Percentiles rank a stretch among this genome's conserved stretches.
Evolutionary conservation across 2,797 vertebrate genomes (phyloP).

Genomic region (Gymnoscopelus braueri): DNA sequence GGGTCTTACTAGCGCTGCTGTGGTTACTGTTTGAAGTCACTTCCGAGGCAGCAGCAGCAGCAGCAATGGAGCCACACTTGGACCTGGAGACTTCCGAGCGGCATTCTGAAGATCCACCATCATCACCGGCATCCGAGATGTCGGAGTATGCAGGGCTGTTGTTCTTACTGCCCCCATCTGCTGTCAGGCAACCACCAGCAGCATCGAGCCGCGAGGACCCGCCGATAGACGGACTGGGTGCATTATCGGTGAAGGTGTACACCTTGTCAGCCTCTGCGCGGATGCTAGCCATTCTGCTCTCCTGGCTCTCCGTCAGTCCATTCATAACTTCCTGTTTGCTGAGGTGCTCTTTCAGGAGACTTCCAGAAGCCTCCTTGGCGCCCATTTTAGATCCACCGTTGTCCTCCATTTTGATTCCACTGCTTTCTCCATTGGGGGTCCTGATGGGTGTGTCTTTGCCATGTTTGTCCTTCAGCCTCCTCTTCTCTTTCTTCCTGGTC

Average conservation of each 20-base stretch:
- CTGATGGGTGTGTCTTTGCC: constrained; percentile 82
- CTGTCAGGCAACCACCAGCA: constrained; percentile 78
- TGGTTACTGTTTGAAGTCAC: constrained; percentile 81
- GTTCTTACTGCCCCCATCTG: constrained; percentile 88
- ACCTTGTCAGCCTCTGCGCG: constrained; percentile 98
- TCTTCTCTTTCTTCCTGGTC: constrained; percentile 95
- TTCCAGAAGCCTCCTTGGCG: constrained; percentile 89
- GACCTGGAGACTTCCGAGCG: constrained; percentile 88
- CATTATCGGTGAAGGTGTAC: constrained; percentile 98
- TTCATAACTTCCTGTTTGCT: constrained; percentile 92
- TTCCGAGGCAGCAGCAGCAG: constrained; percentile 75
- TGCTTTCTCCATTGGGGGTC: constrained; percentile 86
- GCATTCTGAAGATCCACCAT: constrained; percentile 91
- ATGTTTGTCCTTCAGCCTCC: constrained; percentile 93
- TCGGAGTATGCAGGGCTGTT: constrained; percentile 97
- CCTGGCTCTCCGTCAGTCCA: constrained; percentile 89
- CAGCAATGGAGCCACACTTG: constrained; percentile 82
- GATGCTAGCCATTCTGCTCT: constrained; percentile 99
- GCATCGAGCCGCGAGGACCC: constrained; percentile 91
- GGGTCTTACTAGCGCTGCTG: constrained; percentile 84
- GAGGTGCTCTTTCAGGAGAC: constrained; percentile 96
- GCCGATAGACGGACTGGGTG: constrained; percentile 97
- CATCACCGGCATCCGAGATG: constrained; percentile 96
- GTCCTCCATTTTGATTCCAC: constrained; percentile 71
- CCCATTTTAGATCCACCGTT: constrained; percentile 60